A percentile compares a stretch with the other conserved stretches of the same genome.
These are phyloP conservation scores for Mythimna vitellina DNA, from an alignment of 2,888 invertebrate genomes.

Conservation along the genomic window DNA sequence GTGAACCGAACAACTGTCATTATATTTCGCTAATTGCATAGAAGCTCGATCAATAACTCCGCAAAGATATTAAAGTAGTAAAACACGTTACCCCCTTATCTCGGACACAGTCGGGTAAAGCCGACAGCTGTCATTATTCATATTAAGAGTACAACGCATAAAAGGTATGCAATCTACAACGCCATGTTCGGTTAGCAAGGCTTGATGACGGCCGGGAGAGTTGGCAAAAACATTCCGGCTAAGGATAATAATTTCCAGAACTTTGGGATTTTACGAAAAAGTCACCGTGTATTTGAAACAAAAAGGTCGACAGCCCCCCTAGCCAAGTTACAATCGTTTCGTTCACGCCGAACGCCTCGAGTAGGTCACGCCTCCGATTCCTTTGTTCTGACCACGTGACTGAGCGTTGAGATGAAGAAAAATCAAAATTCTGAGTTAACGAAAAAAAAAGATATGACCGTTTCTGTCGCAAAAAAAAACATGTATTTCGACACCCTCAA, in stretches of 20 bases:
- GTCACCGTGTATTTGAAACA: too few relatives aligned
- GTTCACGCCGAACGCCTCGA: too few relatives aligned
- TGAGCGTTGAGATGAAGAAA: too few relatives aligned
- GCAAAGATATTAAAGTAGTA: conserved; percentile 20
- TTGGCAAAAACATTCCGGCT: conserved; percentile 26
- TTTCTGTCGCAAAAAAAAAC: too few relatives aligned
- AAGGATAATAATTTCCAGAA: not conserved
- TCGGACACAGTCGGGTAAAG: conserved; percentile 43
- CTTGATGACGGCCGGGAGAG: conserved; percentile 34
- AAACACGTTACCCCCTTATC: conserved; percentile 35
- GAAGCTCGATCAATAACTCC: not conserved
- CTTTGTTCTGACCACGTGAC: too few relatives aligned
- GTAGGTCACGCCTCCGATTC: too few relatives aligned
- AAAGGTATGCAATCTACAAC: conserved; percentile 60
- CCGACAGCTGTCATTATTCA: conserved; percentile 55
- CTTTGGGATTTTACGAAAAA: too few relatives aligned
- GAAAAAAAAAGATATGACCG: too few relatives aligned
- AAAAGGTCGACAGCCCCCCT: too few relatives aligned
- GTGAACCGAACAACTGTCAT: not conserved
- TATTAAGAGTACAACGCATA: conserved; percentile 44
- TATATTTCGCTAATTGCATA: not conserved
- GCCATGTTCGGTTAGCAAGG: conserved; percentile 53
- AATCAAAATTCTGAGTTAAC: too few relatives aligned
- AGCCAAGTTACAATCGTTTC: too few relatives aligned
- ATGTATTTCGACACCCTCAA: too few relatives aligned